Base-by-base conservation (phyloP, 2,797 vertebrate species). In the Tadarida brasiliensis region DNA sequence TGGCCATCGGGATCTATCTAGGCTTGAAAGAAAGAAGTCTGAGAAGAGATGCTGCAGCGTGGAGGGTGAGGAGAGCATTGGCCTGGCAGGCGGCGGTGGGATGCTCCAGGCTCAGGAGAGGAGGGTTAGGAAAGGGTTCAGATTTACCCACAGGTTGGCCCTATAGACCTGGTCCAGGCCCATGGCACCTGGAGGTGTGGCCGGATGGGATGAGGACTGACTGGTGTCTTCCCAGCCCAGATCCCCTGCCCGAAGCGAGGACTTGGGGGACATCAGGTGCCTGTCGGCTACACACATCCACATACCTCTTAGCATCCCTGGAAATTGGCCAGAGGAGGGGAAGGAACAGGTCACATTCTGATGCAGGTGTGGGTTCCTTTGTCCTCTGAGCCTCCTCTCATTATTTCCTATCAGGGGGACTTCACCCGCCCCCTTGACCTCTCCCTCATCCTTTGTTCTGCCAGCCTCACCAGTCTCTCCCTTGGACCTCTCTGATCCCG, bases 101-200 rank as follows among this genome's bases (percentile, higher is more conserved):
- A 0, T 3, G 82, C 44, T 26, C 9, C 33, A 9, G 22, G 57
- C 7, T 1, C 3, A 6, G 14, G 26, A 4, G 19, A 61, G 7
- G 35, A 24, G 22, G 15, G 17, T 57, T 15, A 63, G 73, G 59
- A 49, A 17, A 4, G 24, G 11, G 9, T 49, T 11, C 28, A 7
- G 20, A 26, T 11, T 67, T 7, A 1, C 39, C 63, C 49, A 8
- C 10, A 28, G 47, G 44, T 65, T 30, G 14, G 30, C 15, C 57
- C 33, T 73, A 8, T 35, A 57, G n/a, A 35, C 30, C 56, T 74
- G 33, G 33, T 20, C 24, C 24, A 68, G 78, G 61, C 11, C 19
- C 22, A 3, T 5, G 56, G 61, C 57, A 47, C 54, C 56, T 78
- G 28, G 26, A 47, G 19, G n/a, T 49, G 2, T 70, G 82, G 28